Evolutionary conservation across 2,113 vertebrate genomes (phyloP), one percentile per base, ranked within the genome.

Genomic region (Psittacula cyanocephala): DNA sequence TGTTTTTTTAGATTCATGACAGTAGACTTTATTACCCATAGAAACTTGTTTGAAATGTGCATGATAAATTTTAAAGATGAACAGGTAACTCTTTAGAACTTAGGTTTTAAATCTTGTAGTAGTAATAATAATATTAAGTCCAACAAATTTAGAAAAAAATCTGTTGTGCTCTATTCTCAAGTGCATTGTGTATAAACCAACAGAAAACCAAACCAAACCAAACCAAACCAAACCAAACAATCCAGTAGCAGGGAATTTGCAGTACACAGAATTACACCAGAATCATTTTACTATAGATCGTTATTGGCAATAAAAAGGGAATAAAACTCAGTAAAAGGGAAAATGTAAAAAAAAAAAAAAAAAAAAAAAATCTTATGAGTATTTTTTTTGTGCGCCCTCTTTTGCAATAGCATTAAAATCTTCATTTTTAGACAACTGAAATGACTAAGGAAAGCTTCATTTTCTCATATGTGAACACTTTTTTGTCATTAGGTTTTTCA

Each of bases 281-380:
- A 87, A 79, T 91, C 10, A 65, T 86, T 28, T 68, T 91, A 74
- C 72, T 70, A 57, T 86, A 93, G 86, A 79, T 82, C 76, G 60
- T 87, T 88, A 89, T 87, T 78, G 77, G 25, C 88, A 93, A 91
- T 89, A 96, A 94, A 93, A 96, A 85, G 8, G 18, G 75, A 93
- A 92, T 91, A 90, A 92, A 95, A 94, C 24, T 86, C 94, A 82
- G 60, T 92, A 93, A 83, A 93, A 89, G 41, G 8, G 59, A 90
- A 93, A 91, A 89, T 69, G 22, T 55, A 23, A 81, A 82, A 55
- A 86, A 95, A 94, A 93, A 87, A 55, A 86, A 95, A 94, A 93
- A 87, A 31, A 29, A 90, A 44, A 9, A 46, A 69, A 82, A 63
- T 35, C 17, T 79, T 69, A 77, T 7, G 29, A 47, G 9, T 7